phyloP scores from a whole-genome alignment of 2,797 vertebrate genomes.

The Pangasius djambal region DNA sequence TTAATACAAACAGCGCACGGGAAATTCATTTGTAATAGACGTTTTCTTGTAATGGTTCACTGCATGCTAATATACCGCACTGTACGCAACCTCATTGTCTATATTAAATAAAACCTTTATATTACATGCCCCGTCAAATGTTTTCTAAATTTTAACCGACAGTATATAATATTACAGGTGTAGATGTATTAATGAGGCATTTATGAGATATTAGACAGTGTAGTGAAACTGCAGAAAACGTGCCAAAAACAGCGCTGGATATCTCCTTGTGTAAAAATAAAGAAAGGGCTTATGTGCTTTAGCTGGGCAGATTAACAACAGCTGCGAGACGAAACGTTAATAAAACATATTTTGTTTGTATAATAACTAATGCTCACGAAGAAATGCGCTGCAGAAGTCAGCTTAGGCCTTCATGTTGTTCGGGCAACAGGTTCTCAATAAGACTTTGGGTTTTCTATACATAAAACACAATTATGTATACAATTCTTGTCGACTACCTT shows the following conservation, averaged over 20 bases:
- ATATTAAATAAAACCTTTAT: neutral
- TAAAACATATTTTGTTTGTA: neutral
- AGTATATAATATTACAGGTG: conserved; percentile 63
- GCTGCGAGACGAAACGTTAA: neutral
- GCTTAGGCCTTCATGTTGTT: neutral
- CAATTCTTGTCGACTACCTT: neutral
- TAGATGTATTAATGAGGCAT: conserved; percentile 50
- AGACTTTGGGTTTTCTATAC: neutral
- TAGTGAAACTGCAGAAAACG: neutral
- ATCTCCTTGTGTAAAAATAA: neutral
- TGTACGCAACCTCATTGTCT: neutral
- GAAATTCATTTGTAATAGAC: neutral
- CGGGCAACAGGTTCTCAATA: conserved; percentile 20
- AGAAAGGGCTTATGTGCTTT: neutral
- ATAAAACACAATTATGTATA: neutral
- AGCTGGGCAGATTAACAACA: neutral
- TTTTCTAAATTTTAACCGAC: neutral
- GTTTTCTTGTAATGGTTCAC: neutral
- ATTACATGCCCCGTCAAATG: neutral
- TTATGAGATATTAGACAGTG: neutral
- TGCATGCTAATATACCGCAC: neutral
- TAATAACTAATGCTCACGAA: neutral
- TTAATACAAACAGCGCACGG: neutral
- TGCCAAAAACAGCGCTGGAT: neutral
- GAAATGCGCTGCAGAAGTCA: neutral